Base-by-base conservation (phyloP, 1,140 invertebrate species). In the Apis cerana region DNA sequence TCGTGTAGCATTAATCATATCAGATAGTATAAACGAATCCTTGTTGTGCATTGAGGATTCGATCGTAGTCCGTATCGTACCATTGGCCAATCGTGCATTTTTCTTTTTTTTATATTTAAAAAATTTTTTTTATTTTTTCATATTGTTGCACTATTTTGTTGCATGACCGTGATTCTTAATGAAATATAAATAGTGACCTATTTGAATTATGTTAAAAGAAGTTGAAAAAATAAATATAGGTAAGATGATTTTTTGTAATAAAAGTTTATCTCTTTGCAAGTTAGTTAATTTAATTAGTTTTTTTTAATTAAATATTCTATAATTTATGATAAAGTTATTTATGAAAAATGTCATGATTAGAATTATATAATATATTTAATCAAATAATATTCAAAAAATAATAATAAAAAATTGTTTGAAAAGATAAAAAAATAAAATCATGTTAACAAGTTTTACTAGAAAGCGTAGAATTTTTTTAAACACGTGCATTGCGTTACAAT, bases 1-100 rank as follows among this genome's bases (percentile, higher is more conserved):
- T 7, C 5, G 33, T 5, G 33, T 43, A 43, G 33, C 33, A 43
- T 43, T 43, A 43, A 43, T 43, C 33, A 43, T 43, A 43, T 43
- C 33, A 43, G 33, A 43, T 43, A 43, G 5, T 43, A 43, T 43
- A 43, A 43, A 43, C 33, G 33, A 43, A 43, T 43, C 4, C 7
- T 58, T 9, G 23, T 27, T 11, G 15, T 23, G 33, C 19, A 15
- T 43, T 21, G 17, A 33, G 50, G 75, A 72, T 43, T 68, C 52
- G 72, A 59, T 78, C 88, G 82, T 89, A 80, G 88, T 92, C 91
- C 91, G 91, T 85, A 92, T 93, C 87, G 89, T 90, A 89, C 92
- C 91, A 92, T 91, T 93, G 91, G 92, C 92, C 79, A 85, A 80
- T 88, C 89, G 86, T 90, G 88, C 86, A 89, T 76, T 21, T 23